A percentile compares a stretch with the other conserved stretches of the same genome.
Conservation (phyloP, 2,797 vertebrate species). For the Poeciliopsis turneri region DNA sequence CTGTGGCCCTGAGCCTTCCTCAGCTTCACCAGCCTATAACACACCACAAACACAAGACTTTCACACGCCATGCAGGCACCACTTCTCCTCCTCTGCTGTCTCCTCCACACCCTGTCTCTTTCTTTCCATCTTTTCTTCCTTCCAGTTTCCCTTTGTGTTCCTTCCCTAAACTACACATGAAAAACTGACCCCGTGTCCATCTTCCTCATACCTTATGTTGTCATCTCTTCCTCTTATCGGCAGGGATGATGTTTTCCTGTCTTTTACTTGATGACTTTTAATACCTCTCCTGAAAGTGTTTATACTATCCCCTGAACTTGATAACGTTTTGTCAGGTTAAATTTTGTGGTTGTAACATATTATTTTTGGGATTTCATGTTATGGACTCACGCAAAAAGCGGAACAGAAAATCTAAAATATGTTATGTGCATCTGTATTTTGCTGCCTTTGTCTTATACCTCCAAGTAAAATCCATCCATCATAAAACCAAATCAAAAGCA, state of each 20-base stretch:
- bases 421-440: not conserved
- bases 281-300: not conserved
- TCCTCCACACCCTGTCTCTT: conserved; percentile 58
- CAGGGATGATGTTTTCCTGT: conserved; percentile 14
- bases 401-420: not conserved
- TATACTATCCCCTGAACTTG: not conserved
- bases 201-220: conserved; percentile 51
- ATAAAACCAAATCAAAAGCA: not conserved
- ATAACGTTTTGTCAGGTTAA: not conserved
- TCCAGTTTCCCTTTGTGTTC: conserved; percentile 34
- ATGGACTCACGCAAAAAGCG: not conserved
- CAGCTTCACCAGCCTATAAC: conserved; percentile 68
- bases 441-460: not conserved
- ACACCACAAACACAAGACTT: conserved; percentile 62
- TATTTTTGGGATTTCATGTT: not conserved
- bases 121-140: conserved; percentile 43
- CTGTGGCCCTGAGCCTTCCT: conserved; percentile 72
- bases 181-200: conserved; percentile 37
- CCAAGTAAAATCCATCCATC: not conserved
- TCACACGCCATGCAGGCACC: conserved; percentile 79
- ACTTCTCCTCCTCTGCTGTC: conserved; percentile 62
- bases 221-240: conserved; percentile 43
- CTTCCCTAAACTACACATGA: conserved; percentile 13
- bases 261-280: not conserved
- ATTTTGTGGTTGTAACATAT: too few species aligned